Evolutionary conservation across 2,113 vertebrate species (phyloP).

Genomic region (Syngnathus scovelli): DNA sequence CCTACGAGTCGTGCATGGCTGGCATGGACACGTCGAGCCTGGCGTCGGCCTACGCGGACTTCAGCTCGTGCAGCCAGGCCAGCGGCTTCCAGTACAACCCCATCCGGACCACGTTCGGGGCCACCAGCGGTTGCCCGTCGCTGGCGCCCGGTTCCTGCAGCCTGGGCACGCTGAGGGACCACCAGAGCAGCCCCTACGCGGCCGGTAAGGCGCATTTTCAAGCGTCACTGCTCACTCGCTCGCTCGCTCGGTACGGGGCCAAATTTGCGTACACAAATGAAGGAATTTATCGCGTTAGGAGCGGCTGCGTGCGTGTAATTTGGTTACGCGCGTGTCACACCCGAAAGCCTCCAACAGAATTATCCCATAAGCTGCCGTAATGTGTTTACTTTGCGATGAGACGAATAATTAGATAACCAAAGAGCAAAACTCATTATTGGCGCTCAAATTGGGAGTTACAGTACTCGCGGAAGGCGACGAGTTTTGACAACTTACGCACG

Average conservation of each 20-base stretch:
- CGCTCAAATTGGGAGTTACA: slow-evolving; percentile 78
- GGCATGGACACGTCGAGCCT: slow-evolving; percentile 99
- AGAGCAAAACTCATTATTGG: slow-evolving; percentile 98
- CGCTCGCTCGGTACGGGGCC: slow-evolving; percentile 59
- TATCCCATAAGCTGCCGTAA: slow-evolving; percentile 99
- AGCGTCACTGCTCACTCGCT: slow-evolving; percentile 55
- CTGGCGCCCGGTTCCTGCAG: slow-evolving; percentile 99
- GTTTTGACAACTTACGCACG: slow-evolving; percentile 64
- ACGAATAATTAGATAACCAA: slow-evolving; percentile 99
- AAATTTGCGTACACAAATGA: slow-evolving; percentile 99
- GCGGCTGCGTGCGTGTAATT: slow-evolving; percentile 99
- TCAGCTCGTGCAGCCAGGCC: slow-evolving; percentile 99
- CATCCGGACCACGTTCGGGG: slow-evolving; percentile 99
- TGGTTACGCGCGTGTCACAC: slow-evolving; percentile 94
- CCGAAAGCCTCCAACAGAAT: slow-evolving; percentile 99
- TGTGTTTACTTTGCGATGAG: slow-evolving; percentile 99
- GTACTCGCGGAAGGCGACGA: slow-evolving; percentile 44
- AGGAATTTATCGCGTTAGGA: slow-evolving; percentile 99
- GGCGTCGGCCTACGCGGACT: slow-evolving; percentile 99
- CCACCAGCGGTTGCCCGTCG: slow-evolving; percentile 96
- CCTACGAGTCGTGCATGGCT: slow-evolving; percentile 99
- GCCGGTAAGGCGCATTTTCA: slow-evolving; percentile 84
- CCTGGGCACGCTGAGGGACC: slow-evolving; percentile 95
- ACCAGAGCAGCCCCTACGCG: slow-evolving; percentile 99
- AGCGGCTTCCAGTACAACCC: slow-evolving; percentile 99